Conservation (phyloP, 1,140 invertebrate genomes). For the Phymorhynchus buccinoides region DNA sequence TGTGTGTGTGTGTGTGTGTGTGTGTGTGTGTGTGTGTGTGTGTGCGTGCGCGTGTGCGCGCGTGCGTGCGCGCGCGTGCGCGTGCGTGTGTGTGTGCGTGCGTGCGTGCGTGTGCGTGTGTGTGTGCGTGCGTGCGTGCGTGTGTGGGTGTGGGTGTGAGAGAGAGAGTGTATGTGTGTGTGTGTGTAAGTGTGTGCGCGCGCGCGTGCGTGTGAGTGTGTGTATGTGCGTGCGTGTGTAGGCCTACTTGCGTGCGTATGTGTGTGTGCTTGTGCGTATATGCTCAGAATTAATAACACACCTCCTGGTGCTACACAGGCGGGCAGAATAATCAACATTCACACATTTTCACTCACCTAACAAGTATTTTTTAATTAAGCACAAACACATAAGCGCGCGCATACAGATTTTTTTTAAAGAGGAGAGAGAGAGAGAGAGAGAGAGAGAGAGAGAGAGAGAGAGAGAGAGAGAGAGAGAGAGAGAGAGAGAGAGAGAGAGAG, state of each 20-base stretch:
- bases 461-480: background rate
- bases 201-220: background rate
- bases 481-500: background rate
- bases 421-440: too few relatives aligned
- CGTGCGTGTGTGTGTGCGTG: background rate
- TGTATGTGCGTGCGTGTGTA: background rate
- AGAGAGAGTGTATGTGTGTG: background rate
- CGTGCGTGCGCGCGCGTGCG: background rate
- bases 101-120: background rate
- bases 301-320: too few relatives aligned
- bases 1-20: background rate
- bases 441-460: background rate
- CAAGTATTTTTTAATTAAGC: too few relatives aligned
- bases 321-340: too few relatives aligned
- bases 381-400: too few relatives aligned
- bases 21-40: constrained; percentile 2
- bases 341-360: too few relatives aligned
- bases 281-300: too few relatives aligned
- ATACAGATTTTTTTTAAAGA: too few relatives aligned
- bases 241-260: background rate
- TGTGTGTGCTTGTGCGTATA: background rate
- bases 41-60: background rate
- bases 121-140: background rate
- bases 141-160: background rate
- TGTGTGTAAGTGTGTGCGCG: background rate